These are phyloP conservation scores for Pogonus chalceus DNA, from an alignment of 1,140 invertebrate species.

Conservation along the genomic window DNA sequence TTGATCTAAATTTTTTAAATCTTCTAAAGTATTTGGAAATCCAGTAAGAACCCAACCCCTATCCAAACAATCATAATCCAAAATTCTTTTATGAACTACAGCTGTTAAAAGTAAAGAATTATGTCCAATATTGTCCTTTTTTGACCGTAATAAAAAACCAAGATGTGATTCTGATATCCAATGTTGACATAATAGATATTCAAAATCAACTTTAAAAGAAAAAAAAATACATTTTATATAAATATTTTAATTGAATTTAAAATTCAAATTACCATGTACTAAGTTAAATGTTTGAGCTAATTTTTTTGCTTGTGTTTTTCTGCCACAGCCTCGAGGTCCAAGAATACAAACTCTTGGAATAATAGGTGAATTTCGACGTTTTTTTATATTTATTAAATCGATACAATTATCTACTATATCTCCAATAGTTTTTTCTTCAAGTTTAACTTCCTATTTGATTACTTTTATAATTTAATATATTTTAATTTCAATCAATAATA, in stretches of 20 bases:
- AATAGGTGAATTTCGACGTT: constrained; percentile 20
- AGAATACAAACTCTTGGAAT: constrained; percentile 38
- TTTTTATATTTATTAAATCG: constrained; percentile 20
- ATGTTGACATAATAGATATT: constrained; percentile 39
- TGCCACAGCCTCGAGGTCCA: constrained; percentile 39
- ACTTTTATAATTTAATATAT: neutral
- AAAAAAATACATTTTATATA: neutral
- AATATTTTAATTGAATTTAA: neutral
- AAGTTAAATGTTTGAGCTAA: constrained; percentile 37
- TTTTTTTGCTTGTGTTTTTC: constrained; percentile 34
- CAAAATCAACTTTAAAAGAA: constrained; percentile 41
- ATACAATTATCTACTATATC: constrained; percentile 23
- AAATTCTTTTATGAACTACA: constrained; percentile 38
- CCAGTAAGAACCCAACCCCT: constrained; percentile 50
- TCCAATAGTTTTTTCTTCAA: constrained; percentile 17
- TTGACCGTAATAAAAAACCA: constrained; percentile 36
- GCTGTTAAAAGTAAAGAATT: constrained; percentile 36
- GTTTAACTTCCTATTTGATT: constrained; percentile 20
- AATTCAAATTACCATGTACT: constrained; percentile 31
- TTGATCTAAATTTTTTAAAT: constrained; percentile 47
- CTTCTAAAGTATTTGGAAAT: constrained; percentile 41
- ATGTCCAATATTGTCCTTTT: constrained; percentile 32
- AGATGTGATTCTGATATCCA: constrained; percentile 37
- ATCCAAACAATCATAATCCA: constrained; percentile 43
- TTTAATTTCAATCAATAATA: neutral